A percentile compares a stretch with the other conserved stretches of the same genome.
phyloP scores from a whole-genome alignment of 1,140 invertebrate species.

The Magallana gigas region DNA sequence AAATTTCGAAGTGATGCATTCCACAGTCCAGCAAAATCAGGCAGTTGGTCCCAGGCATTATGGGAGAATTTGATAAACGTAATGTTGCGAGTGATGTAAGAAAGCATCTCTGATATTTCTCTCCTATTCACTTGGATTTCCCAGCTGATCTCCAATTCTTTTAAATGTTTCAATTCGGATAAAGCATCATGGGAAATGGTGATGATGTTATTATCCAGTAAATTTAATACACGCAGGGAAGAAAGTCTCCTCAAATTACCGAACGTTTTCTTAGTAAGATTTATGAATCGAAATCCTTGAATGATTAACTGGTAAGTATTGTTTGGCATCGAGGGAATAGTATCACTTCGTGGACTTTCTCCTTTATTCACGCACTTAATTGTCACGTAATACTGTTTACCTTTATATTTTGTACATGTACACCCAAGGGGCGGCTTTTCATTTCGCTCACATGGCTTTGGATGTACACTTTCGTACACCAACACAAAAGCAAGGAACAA shows the following conservation, averaged over 20 bases:
- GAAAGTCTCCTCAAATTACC: neutral
- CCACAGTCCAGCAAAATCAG: neutral
- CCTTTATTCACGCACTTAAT: neutral
- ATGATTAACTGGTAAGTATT: neutral
- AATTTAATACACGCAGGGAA: neutral
- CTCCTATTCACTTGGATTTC: neutral
- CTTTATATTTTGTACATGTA: too few species aligned
- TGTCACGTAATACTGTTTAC: neutral
- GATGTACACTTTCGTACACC: too few species aligned
- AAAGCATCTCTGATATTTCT: neutral
- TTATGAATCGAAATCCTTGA: neutral
- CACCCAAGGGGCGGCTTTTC: too few species aligned
- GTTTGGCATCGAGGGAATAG: neutral
- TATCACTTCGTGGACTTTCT: too few species aligned
- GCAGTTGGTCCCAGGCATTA: neutral
- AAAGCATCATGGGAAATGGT: neutral
- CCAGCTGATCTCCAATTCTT: constrained; percentile 4
- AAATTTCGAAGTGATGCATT: neutral
- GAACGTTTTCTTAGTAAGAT: neutral
- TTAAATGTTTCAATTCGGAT: neutral
- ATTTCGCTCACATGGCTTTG: too few species aligned
- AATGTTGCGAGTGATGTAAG: neutral
- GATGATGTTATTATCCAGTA: neutral
- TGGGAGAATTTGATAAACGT: neutral
- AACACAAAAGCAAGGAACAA: too few species aligned